Evolutionary conservation across 2,888 invertebrate genomes (phyloP).

Genomic region (Molanna angustata): DNA sequence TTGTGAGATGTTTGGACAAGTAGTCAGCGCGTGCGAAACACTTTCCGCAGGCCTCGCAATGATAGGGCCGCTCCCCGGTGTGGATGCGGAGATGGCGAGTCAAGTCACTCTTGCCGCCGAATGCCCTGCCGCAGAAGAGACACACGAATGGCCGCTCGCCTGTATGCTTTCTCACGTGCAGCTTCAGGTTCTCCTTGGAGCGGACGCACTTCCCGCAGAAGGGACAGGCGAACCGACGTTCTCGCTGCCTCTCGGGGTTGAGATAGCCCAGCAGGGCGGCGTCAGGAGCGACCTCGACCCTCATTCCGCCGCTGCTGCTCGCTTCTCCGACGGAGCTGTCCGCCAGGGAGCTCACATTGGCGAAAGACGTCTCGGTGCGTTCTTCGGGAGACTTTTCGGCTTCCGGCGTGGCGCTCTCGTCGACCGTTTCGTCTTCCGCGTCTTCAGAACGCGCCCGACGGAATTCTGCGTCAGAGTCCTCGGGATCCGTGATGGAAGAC

Average conservation of each 20-base stretch:
- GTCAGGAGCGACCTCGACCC: slow-evolving; percentile 55
- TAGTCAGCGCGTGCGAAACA: slow-evolving; percentile 90
- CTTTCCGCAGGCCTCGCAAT: slow-evolving; percentile 89
- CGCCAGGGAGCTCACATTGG: slow-evolving; percentile 54
- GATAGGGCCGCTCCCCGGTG: slow-evolving; percentile 86
- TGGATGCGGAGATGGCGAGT: slow-evolving; percentile 85
- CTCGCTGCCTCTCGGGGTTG: slow-evolving; percentile 64
- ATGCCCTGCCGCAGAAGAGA: slow-evolving; percentile 83
- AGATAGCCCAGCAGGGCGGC: slow-evolving; percentile 64
- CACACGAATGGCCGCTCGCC: slow-evolving; percentile 90
- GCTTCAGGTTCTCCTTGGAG: slow-evolving; percentile 83
- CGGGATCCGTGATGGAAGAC: slow-evolving; percentile 47
- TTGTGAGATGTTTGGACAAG: slow-evolving; percentile 86
- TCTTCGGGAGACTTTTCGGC: slow-evolving; percentile 38
- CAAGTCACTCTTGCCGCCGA: slow-evolving; percentile 84
- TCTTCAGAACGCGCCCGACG: slow-evolving; percentile 38
- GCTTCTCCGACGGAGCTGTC: slow-evolving; percentile 53
- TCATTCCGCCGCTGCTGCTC: slow-evolving; percentile 47
- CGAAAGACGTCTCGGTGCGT: slow-evolving; percentile 51
- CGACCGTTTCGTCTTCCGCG: slow-evolving; percentile 59
- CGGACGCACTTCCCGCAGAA: slow-evolving; percentile 88
- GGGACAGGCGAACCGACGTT: slow-evolving; percentile 80
- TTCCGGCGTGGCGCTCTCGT: slow-evolving; percentile 38
- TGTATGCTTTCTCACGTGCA: slow-evolving; percentile 83
- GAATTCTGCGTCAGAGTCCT: slow-evolving; percentile 43